A percentile compares a stretch with the other conserved stretches of the same genome.
Evolutionary conservation across 2,888 invertebrate genomes (phyloP).

Genomic region (Cistogaster globosa): DNA sequence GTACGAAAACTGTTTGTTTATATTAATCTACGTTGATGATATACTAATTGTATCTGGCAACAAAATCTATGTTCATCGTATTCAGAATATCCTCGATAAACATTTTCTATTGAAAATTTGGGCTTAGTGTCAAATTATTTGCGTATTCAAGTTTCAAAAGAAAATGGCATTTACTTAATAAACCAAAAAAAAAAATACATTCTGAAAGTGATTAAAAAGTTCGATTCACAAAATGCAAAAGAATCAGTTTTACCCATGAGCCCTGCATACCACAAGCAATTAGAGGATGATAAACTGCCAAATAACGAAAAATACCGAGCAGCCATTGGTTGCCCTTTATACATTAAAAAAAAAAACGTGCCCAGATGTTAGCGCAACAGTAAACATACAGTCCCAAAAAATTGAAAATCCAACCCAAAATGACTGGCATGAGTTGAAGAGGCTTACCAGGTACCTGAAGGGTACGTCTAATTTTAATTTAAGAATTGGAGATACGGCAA

Average conservation of each 20-base stretch:
- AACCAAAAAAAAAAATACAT: background rate
- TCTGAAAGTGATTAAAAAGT: background rate
- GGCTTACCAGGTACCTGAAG: no score
- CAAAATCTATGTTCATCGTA: background rate
- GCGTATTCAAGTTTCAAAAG: background rate
- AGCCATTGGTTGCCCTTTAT: background rate
- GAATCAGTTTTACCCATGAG: constrained; percentile 10
- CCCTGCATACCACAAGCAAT: background rate
- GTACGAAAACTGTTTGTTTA: background rate
- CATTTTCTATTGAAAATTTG: background rate
- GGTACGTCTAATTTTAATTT: no score
- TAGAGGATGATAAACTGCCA: no score
- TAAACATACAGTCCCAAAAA: background rate
- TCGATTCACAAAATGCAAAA: background rate
- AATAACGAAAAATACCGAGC: background rate
- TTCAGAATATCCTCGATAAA: background rate
- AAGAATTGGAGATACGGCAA: no score
- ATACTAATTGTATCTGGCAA: background rate
- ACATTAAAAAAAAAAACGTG: background rate
- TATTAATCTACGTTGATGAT: no score
- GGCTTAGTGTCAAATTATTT: background rate
- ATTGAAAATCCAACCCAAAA: background rate
- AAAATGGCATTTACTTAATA: background rate
- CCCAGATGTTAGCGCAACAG: background rate
- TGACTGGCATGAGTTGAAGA: background rate